A percentile compares a stretch with the other conserved stretches of the same genome.
Evolutionary conservation across 1,140 invertebrate species (phyloP).

Genomic region (Neodiprion fabricii): DNA sequence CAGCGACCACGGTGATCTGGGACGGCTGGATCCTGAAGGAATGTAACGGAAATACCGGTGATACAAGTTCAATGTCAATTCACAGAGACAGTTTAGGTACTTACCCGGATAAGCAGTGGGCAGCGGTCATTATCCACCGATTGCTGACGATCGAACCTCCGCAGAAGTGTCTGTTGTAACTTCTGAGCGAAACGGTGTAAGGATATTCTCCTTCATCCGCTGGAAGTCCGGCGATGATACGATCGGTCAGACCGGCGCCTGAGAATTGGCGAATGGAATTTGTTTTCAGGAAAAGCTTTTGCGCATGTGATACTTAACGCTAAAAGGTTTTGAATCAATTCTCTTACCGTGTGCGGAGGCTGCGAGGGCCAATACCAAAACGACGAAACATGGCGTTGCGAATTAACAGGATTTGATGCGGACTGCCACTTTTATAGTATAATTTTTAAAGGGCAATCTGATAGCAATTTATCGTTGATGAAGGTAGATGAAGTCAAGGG

Average conservation of each 20-base stretch:
- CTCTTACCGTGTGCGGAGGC: neutral
- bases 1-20: neutral
- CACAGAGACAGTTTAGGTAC: neutral
- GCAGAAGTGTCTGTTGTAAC: constrained; percentile 57
- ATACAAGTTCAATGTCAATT: too few species aligned
- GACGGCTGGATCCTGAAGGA: constrained; percentile 35
- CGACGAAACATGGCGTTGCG: neutral
- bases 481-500: too few species aligned
- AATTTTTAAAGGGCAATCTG: too few species aligned
- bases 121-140: constrained; percentile 64
- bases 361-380: neutral
- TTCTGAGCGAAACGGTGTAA: constrained; percentile 58
- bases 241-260: constrained; percentile 26
- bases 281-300: neutral
- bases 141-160: constrained; percentile 65
- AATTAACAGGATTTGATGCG: too few species aligned
- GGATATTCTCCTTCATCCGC: constrained; percentile 51
- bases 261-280: neutral
- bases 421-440: too few species aligned
- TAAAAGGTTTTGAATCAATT: neutral
- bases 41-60: too few species aligned
- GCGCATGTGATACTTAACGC: too few species aligned
- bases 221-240: constrained; percentile 51
- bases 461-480: too few species aligned
- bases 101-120: constrained; percentile 61